Percentiles rank a stretch among this genome's conserved stretches.
phyloP scores from a whole-genome alignment of 1,140 invertebrate genomes.

The Epicauta chinensis region DNA sequence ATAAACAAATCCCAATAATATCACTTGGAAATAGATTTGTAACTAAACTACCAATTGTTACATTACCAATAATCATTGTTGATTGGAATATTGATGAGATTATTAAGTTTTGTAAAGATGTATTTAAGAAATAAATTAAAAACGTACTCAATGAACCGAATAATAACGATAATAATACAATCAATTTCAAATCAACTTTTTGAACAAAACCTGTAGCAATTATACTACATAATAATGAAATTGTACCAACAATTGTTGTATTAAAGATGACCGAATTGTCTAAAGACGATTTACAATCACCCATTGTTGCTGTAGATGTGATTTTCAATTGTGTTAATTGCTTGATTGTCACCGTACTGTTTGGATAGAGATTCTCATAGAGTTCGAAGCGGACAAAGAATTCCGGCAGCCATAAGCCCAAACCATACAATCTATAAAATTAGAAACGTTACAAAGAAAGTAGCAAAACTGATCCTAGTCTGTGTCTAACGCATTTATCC shows the following conservation, averaged over 20 bases:
- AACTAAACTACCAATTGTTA: conserved; percentile 48
- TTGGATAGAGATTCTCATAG: conserved; percentile 44
- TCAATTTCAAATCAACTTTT: conserved; percentile 28
- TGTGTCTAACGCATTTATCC: too few species aligned
- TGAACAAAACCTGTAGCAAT: conserved; percentile 41
- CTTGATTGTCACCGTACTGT: conserved; percentile 45
- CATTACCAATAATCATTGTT: conserved; percentile 50
- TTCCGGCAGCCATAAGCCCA: conserved; percentile 66
- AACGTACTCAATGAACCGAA: conserved; percentile 44
- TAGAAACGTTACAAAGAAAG: too few species aligned
- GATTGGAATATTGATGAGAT: conserved; percentile 51
- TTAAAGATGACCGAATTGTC: conserved; percentile 45
- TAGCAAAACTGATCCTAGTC: too few species aligned
- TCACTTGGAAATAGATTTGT: conserved; percentile 52
- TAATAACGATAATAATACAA: conserved; percentile 45
- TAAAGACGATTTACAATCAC: conserved; percentile 30
- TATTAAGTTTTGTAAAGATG: conserved; percentile 46
- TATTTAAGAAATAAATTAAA: conserved; percentile 47
- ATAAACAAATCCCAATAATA: conserved; percentile 48
- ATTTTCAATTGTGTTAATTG: conserved; percentile 26
- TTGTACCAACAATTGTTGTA: conserved; percentile 45
- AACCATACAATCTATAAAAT: conserved; percentile 54
- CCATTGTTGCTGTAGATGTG: conserved; percentile 5
- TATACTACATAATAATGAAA: conserved; percentile 45
- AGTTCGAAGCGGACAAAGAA: conserved; percentile 53